Conservation (phyloP, 2,888 invertebrate genomes). For the Amiota mariae region DNA sequence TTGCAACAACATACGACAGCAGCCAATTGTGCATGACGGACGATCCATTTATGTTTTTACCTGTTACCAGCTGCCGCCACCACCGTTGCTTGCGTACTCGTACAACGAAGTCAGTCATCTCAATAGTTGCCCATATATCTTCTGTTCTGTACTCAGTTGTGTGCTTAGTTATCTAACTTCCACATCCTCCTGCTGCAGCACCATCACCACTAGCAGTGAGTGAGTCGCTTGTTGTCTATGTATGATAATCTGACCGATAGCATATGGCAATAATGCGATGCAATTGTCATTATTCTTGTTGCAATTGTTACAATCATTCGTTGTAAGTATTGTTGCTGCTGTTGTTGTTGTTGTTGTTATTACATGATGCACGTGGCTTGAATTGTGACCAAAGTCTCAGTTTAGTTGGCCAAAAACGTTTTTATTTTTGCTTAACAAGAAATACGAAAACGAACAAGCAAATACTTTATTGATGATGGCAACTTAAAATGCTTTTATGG, state of each 20-base stretch:
- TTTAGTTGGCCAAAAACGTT: slow-evolving; percentile 11
- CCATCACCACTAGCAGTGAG: slow-evolving; percentile 33
- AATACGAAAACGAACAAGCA: not conserved
- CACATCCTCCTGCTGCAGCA: too few relatives aligned
- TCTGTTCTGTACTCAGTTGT: slow-evolving; percentile 59
- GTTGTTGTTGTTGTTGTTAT: slow-evolving; percentile 53
- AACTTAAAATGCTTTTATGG: not conserved
- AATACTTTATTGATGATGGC: slow-evolving; percentile 12
- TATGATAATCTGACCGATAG: not conserved
- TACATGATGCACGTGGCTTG: slow-evolving; percentile 50
- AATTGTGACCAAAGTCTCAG: not conserved
- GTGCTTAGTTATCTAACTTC: too few relatives aligned
- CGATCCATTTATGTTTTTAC: slow-evolving; percentile 64
- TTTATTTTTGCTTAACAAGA: not conserved
- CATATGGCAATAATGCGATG: slow-evolving; percentile 15
- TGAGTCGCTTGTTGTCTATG: slow-evolving; percentile 48
- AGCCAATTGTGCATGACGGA: slow-evolving; percentile 65
- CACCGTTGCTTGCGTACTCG: not conserved
- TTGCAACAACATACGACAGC: slow-evolving; percentile 16
- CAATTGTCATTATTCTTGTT: slow-evolving; percentile 39
- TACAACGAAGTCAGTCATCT: slow-evolving; percentile 17
- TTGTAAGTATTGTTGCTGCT: slow-evolving; percentile 34
- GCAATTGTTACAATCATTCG: slow-evolving; percentile 47
- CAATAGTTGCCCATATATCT: slow-evolving; percentile 43
- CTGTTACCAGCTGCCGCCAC: slow-evolving; percentile 43